phyloP scores from a whole-genome alignment of 2,888 invertebrate genomes.

The Cephus pulcher region DNA sequence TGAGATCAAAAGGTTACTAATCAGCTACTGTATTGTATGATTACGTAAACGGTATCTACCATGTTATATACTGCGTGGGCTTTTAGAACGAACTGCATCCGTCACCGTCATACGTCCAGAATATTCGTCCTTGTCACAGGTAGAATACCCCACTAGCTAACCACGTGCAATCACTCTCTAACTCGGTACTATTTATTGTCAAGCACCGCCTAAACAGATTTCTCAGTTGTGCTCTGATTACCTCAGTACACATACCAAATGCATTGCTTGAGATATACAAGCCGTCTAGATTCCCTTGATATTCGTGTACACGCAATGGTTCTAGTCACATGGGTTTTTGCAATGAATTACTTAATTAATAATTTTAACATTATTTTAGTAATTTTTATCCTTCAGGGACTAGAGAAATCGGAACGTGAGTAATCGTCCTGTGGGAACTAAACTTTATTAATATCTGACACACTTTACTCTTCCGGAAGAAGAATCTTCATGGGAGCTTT shows the following conservation, averaged over 20 bases:
- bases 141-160: neutral
- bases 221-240: neutral
- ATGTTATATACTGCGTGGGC: neutral
- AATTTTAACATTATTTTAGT: neutral
- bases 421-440: slow-evolving; percentile 17
- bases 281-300: neutral
- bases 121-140: neutral
- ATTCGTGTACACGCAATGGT: neutral
- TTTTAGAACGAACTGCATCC: neutral
- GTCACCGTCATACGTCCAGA: neutral
- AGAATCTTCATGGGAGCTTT: slow-evolving; percentile 13
- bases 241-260: neutral
- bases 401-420: neutral
- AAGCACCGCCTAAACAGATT: neutral
- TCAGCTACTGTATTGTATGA: too few relatives aligned
- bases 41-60: too few relatives aligned
- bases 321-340: neutral
- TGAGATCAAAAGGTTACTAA: neutral
- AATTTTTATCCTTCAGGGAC: neutral
- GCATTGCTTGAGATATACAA: neutral
- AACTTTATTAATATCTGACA: slow-evolving; percentile 51
- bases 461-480: slow-evolving; percentile 21
- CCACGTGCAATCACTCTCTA: neutral
- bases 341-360: neutral
- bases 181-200: neutral